A percentile compares a stretch with the other conserved stretches of the same genome.
Conservation (phyloP, 2,797 vertebrate genomes). For the Helicolenus hilgendorfi region DNA sequence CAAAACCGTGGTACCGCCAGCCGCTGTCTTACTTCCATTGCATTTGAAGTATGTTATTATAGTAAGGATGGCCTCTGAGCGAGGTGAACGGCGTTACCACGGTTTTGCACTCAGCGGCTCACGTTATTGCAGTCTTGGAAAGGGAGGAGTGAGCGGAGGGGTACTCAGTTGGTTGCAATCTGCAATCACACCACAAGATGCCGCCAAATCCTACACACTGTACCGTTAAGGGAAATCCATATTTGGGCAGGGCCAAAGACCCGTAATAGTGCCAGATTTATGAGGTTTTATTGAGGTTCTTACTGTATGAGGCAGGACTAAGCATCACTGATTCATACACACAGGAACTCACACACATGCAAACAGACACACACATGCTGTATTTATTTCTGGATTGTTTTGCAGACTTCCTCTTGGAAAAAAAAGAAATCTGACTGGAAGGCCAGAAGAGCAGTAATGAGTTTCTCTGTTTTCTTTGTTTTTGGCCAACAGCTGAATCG, state of each 20-base stretch:
- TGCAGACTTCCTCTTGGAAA: slow-evolving; percentile 15
- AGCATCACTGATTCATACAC: slow-evolving; percentile 27
- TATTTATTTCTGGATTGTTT: slow-evolving; percentile 55
- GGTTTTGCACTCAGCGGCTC: too few species aligned
- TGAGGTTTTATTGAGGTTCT: not conserved
- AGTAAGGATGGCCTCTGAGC: too few species aligned
- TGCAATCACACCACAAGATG: too few species aligned
- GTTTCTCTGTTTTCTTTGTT: slow-evolving; percentile 77
- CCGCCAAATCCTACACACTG: too few species aligned
- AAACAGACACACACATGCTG: not conserved
- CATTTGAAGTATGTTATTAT: too few species aligned
- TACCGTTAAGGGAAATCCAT: not conserved
- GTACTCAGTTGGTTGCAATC: too few species aligned
- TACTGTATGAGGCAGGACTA: not conserved
- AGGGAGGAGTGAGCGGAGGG: too few species aligned
- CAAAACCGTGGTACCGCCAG: too few species aligned
- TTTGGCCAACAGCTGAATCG: slow-evolving; percentile 80
- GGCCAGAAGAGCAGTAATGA: slow-evolving; percentile 76
- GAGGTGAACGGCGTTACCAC: too few species aligned
- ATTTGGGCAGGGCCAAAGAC: not conserved
- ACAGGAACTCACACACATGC: not conserved
- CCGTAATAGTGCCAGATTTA: not conserved
- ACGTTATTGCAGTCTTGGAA: too few species aligned
- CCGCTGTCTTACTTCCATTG: too few species aligned
- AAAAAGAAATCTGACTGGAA: slow-evolving; percentile 58